Conservation (phyloP, 2,797 vertebrate genomes). For the Syndactyla subalaris region DNA sequence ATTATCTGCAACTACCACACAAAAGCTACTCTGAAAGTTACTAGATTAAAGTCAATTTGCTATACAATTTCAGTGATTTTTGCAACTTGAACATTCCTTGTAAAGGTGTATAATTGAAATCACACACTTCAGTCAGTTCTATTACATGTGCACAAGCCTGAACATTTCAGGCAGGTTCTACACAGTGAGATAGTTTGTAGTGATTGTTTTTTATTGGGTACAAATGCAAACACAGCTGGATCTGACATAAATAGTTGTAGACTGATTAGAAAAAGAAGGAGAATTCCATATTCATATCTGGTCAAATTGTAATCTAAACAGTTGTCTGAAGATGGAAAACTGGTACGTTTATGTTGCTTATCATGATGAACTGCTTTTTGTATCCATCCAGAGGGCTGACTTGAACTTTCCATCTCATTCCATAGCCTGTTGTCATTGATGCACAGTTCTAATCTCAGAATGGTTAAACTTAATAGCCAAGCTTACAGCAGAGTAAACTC, state of each 20-base stretch:
- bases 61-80: not conserved
- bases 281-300: not conserved
- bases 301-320: not conserved
- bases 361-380: not conserved
- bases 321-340: not conserved
- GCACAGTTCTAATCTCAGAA: not conserved
- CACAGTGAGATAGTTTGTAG: not conserved
- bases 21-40: not conserved
- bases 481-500: not conserved
- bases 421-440: not conserved
- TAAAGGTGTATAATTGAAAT: not conserved
- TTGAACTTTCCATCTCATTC: not conserved
- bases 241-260: not conserved
- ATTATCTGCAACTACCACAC: not conserved
- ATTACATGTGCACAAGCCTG: not conserved
- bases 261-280: not conserved
- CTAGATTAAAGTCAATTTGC: not conserved
- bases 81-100: not conserved
- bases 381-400: not conserved
- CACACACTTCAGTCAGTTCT: not conserved
- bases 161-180: not conserved
- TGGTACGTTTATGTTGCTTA: not conserved
- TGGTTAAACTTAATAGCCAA: not conserved
- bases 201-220: not conserved
- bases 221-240: not conserved